Percentiles rank a stretch among this genome's conserved stretches.
phyloP scores from a whole-genome alignment of 1,140 invertebrate species.

The Procambarus virginalis region DNA sequence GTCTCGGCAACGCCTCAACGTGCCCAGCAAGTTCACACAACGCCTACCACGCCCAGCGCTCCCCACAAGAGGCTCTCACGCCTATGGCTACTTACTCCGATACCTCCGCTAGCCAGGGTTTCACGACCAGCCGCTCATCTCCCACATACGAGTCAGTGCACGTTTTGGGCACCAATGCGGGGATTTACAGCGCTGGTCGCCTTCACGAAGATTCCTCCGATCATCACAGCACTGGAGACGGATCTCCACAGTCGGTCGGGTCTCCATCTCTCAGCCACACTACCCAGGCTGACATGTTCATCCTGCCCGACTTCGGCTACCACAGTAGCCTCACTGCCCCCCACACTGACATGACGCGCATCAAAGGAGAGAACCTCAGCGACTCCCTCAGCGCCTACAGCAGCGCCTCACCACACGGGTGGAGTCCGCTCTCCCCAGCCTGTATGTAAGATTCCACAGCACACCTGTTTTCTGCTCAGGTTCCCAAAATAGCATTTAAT shows the following conservation, averaged over 20 bases:
- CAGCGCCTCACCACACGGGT: neutral
- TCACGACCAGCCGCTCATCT: conserved; percentile 25
- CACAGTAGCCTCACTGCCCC: neutral
- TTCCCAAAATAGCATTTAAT: neutral
- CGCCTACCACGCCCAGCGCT: conserved; percentile 12
- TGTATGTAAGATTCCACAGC: conserved; percentile 1
- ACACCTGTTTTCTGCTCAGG: neutral
- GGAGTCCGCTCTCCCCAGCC: conserved; percentile 27
- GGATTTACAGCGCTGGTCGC: neutral
- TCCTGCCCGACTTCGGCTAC: conserved; percentile 42
- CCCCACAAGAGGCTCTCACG: conserved; percentile 19
- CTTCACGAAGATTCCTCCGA: conserved; percentile 31
- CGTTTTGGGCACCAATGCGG: neutral
- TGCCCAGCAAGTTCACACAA: neutral
- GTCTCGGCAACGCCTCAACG: neutral
- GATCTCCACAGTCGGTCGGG: conserved; percentile 39
- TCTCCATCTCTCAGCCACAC: conserved; percentile 28
- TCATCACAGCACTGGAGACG: conserved; percentile 24
- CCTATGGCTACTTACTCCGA: conserved; percentile 25
- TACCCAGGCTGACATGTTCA: conserved; percentile 9
- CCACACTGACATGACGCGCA: neutral
- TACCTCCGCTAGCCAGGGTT: conserved; percentile 6
- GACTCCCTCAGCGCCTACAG: neutral
- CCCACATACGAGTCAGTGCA: conserved; percentile 5
- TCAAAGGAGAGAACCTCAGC: neutral